Conservation (phyloP, 2,113 vertebrate genomes). For the Ariopsis seemanni region DNA sequence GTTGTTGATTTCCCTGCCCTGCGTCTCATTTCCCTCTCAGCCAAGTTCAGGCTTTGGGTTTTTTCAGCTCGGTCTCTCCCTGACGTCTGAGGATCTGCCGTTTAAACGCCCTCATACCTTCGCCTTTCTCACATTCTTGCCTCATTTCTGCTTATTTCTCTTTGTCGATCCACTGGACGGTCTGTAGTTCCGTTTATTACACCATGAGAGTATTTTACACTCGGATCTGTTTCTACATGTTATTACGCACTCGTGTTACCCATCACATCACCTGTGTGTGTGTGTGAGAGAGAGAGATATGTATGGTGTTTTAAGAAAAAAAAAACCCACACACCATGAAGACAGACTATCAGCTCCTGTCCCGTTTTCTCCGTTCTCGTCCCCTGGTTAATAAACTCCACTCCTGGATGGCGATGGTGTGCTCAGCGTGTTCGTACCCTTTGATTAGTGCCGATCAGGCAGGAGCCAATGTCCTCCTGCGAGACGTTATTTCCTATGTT, state of each 20-base stretch:
- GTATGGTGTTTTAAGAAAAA: neutral
- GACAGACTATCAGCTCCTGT: conserved; percentile 8
- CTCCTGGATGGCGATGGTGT: conserved; percentile 35
- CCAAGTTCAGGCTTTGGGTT: neutral
- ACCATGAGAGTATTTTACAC: neutral
- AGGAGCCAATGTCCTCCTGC: conserved; percentile 46
- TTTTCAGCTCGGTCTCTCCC: neutral
- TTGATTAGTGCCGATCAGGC: conserved; percentile 28
- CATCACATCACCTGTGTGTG: neutral
- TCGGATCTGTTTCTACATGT: neutral
- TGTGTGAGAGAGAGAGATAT: neutral
- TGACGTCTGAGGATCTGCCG: neutral
- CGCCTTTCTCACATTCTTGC: neutral
- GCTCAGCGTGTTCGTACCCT: conserved; percentile 17
- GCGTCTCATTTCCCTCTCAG: neutral
- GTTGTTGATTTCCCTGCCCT: neutral
- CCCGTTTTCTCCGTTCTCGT: conserved; percentile 19
- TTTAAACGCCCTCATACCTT: neutral
- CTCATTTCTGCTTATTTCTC: neutral
- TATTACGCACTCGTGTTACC: neutral
- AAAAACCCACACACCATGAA: neutral
- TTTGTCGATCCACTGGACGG: neutral
- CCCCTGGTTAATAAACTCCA: conserved; percentile 20
- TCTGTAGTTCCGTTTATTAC: neutral
- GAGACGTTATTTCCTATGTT: conserved; percentile 56